Evolutionary conservation across 1,140 invertebrate genomes (phyloP), one percentile per base, ranked within the genome.

Genomic region (Coenobita brevimanus): DNA sequence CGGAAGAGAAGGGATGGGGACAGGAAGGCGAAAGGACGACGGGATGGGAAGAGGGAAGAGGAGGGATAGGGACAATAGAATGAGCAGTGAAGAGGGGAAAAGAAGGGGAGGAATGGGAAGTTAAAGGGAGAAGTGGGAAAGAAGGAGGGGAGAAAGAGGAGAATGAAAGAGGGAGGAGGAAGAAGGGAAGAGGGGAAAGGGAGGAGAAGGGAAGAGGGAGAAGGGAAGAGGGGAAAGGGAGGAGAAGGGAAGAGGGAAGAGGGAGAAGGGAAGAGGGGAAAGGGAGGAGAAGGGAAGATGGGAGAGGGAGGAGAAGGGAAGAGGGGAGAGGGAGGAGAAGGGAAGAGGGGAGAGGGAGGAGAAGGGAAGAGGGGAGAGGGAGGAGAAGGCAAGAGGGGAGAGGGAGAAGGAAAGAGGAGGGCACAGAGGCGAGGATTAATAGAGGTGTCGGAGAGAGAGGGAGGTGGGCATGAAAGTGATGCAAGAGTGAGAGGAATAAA

Each of bases 31-130:
- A n/a, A n/a, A n/a, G n/a, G n/a, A n/a, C n/a, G n/a, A n/a, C n/a
- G n/a, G n/a, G 67, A 71, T 10, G 67, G 27, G 67, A 30, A 71
- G 30, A 27, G 27, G 67, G 67, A 71, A 27, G 67, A 71, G 67
- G 67, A 71, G 67, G 67, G 13, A 71, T 10, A 71, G 13, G 27
- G 67, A 71, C 27, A 30, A 30, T n/a, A 30, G 27, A 27, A 71
- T 10, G 30, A 30, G 27, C 10, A n/a, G 27, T 15, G 13, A 71
- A 30, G 10, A 27, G 27, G 27, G 27, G 67, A 30, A 71, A 30
- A 71, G 27, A 71, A 13, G 30, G 27, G 27, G 67, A 71, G 27
- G 30, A 30, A 30, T 10, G 27, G 67, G 30, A 30, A 30, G 67
- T 15, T 10, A 30, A 30, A 30, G 67, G 10, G 27, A 71, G 67